Conservation (phyloP, 2,797 vertebrate species). For the Sebastes diploproa region DNA sequence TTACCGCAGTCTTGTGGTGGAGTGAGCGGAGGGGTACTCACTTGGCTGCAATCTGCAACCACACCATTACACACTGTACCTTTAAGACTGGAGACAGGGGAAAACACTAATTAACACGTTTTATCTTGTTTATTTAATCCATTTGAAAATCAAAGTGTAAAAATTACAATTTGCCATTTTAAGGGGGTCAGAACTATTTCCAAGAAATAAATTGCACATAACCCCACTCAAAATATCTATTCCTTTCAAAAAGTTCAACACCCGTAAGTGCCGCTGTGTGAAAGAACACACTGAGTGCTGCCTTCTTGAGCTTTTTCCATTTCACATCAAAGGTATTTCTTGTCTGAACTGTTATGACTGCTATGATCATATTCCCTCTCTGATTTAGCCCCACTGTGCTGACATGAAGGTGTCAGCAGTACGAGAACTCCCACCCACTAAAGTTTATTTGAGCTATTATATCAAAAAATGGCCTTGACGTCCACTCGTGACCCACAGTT, state of each 20-base stretch:
- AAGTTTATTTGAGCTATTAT: conserved; percentile 67
- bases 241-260: conserved; percentile 5
- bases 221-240: background rate
- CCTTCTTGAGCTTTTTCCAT: conserved; percentile 11
- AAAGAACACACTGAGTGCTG: background rate
- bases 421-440: conserved; percentile 44
- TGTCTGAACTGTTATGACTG: conserved; percentile 33
- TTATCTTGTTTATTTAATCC: background rate
- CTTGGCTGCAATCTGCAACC: too few relatives aligned
- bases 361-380: conserved; percentile 35
- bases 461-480: conserved; percentile 47
- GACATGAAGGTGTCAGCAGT: conserved; percentile 46
- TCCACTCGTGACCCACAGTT: conserved; percentile 28
- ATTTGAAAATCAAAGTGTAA: background rate
- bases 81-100: background rate
- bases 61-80: too few relatives aligned
- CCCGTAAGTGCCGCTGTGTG: background rate
- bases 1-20: too few relatives aligned
- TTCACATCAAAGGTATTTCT: conserved; percentile 36
- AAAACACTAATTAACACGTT: background rate
- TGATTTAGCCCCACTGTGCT: conserved; percentile 30
- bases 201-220: background rate
- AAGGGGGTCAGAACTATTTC: background rate
- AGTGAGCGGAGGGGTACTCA: too few relatives aligned
- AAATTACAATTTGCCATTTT: background rate